phyloP scores from a whole-genome alignment of 2,113 vertebrate genomes.

The Percopsis transmontana region DNA sequence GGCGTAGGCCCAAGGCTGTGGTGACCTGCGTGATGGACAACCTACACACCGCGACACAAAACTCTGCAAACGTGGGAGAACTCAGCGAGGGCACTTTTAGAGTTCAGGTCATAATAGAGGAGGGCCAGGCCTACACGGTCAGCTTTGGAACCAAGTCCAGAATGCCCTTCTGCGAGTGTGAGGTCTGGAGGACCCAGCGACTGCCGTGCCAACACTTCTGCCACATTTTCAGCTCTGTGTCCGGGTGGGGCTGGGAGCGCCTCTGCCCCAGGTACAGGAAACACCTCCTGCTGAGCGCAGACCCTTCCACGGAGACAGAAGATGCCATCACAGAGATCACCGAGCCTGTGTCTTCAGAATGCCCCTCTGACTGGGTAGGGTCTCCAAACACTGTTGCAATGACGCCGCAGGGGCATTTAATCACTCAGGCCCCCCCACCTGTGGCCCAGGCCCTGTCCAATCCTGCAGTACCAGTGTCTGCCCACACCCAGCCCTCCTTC shows the following conservation, averaged over 20 bases:
- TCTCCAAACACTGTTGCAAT: neutral
- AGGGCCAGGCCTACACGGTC: neutral
- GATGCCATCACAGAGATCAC: neutral
- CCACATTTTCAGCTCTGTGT: neutral
- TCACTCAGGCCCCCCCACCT: neutral
- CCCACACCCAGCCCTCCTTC: too few relatives aligned
- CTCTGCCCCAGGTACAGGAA: slow-evolving; percentile 7
- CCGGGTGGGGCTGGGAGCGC: slow-evolving; percentile 3
- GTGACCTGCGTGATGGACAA: slow-evolving; percentile 3
- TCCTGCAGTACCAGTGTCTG: too few relatives aligned
- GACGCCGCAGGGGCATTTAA: too few relatives aligned
- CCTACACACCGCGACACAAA: neutral
- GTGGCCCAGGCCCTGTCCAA: slow-evolving; percentile 2
- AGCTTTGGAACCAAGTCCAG: neutral
- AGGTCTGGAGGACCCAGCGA: slow-evolving; percentile 1
- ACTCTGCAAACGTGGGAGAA: neutral
- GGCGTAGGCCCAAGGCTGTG: neutral
- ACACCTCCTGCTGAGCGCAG: neutral
- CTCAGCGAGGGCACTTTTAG: neutral
- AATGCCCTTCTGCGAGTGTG: slow-evolving; percentile 1
- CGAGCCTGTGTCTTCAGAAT: neutral
- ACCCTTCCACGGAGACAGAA: neutral
- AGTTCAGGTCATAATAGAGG: neutral
- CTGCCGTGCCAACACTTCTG: slow-evolving; percentile 14
- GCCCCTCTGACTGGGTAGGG: neutral